Evolutionary conservation across 2,888 invertebrate genomes (phyloP), one percentile per base, ranked within the genome.

Genomic region (Smittia sp.): DNA sequence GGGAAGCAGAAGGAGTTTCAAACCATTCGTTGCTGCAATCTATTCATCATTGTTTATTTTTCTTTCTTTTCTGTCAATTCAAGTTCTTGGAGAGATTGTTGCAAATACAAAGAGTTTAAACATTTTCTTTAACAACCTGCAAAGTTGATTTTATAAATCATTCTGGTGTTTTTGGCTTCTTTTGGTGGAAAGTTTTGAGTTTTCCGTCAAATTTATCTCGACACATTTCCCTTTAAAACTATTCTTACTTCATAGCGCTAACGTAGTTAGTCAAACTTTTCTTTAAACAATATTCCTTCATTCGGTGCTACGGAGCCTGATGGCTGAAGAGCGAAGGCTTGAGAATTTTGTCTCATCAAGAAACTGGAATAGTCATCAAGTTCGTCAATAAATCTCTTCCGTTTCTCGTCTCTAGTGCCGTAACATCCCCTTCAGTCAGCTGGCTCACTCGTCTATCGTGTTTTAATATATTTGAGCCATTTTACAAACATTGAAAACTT

Each of bases 111-210:
- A 46, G 2, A 46, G 46, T 46, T 46, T 46, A n/a, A n/a, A 46
- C 46, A 46, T 46, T 46, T 46, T 46, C 15, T 32, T 39, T 46
- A 46, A 46, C 46, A 46, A 46, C 46, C 46, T 46, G 46, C n/a
- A 46, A 46, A 46, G 46, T n/a, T 46, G 15, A 46, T 46, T 32
- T 46, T 46, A 46, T 3, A 46, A 46, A 46, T 46, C 46, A 46
- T 46, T 46, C n/a, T 46, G 46, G 46, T 46, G 46, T 46, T 46
- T 11, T 46, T 46, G 46, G 13, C n/a, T 46, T 46, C 11, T 46
- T 6, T 46, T 46, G 46, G 46, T 6, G 11, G n/a, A n/a, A n/a
- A n/a, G 46, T 46, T 6, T 46, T 46, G 6, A 15, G 15, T 11
- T 46, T 46, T 9, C 13, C 46, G 13, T 46, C 4, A 46, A 46